Evolutionary conservation across 1,140 invertebrate species (phyloP).

Genomic region (Apis cerana): DNA sequence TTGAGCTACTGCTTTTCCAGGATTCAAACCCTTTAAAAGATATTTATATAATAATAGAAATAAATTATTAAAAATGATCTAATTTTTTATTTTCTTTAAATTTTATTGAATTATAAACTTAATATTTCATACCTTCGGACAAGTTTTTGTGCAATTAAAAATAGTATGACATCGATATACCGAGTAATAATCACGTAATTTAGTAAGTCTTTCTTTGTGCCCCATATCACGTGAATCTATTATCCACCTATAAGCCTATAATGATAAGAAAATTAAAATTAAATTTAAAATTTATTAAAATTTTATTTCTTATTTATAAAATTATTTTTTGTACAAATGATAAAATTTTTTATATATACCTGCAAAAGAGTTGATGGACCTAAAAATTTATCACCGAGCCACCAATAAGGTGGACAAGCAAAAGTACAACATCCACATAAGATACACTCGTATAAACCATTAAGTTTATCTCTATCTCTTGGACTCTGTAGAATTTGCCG

Average conservation of each 20-base stretch:
- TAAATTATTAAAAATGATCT: background rate
- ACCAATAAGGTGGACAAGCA: slow-evolving; percentile 88
- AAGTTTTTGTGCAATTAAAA: slow-evolving; percentile 90
- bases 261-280: background rate
- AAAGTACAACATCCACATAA: slow-evolving; percentile 88
- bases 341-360: slow-evolving; percentile 58
- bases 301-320: too few species aligned
- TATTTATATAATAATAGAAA: slow-evolving; percentile 6
- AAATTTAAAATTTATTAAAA: too few species aligned
- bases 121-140: slow-evolving; percentile 85
- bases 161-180: slow-evolving; percentile 91
- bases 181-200: slow-evolving; percentile 87
- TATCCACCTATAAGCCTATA: slow-evolving; percentile 85
- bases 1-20: slow-evolving; percentile 96
- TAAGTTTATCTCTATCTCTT: slow-evolving; percentile 86
- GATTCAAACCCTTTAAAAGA: slow-evolving; percentile 92
- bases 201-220: slow-evolving; percentile 84
- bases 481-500: slow-evolving; percentile 86
- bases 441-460: slow-evolving; percentile 91
- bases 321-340: background rate
- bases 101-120: background rate
- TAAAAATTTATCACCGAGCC: slow-evolving; percentile 87
- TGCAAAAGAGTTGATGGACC: slow-evolving; percentile 87
- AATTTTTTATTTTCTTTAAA: background rate
- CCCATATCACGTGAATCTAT: slow-evolving; percentile 89